phyloP scores from a whole-genome alignment of 2,797 vertebrate species.

The Staurois parvus region DNA sequence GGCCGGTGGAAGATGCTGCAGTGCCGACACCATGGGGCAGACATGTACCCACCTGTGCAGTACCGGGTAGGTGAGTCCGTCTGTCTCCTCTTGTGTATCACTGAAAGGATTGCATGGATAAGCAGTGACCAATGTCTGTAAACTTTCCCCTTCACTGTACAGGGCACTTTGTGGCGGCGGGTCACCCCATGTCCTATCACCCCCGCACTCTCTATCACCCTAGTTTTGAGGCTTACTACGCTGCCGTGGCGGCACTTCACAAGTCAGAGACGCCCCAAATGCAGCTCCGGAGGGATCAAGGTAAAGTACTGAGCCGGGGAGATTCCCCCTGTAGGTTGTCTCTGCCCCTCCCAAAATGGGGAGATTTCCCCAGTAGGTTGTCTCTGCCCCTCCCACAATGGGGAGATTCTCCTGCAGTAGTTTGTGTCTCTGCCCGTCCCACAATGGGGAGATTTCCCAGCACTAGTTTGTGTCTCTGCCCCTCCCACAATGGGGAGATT shows the following conservation, averaged over 20 bases:
- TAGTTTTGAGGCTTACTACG: slow-evolving; percentile 35
- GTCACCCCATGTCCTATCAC: not conserved
- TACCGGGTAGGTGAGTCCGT: not conserved
- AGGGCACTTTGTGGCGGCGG: not conserved
- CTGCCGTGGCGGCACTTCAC: slow-evolving; percentile 8
- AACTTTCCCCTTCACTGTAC: not conserved
- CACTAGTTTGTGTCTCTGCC: too few species aligned
- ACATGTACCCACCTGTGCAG: too few species aligned
- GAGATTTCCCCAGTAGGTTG: too few species aligned
- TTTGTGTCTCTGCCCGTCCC: too few species aligned
- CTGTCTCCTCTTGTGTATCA: not conserved
- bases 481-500: too few species aligned
- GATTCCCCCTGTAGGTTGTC: not conserved
- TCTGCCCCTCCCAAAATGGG: too few species aligned
- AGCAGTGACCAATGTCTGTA: not conserved
- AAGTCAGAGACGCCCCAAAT: not conserved
- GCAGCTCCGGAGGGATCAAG: slow-evolving; percentile 2
- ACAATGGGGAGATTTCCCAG: too few species aligned
- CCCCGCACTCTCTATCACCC: slow-evolving; percentile 28
- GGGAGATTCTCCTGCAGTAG: too few species aligned
- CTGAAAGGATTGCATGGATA: not conserved
- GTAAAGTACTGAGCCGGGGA: not conserved
- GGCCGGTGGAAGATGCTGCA: not conserved
- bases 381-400: too few species aligned
- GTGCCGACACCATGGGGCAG: not conserved